These are phyloP conservation scores for Drosophila rellima DNA, from an alignment of 2,888 invertebrate species.

Conservation along the genomic window DNA sequence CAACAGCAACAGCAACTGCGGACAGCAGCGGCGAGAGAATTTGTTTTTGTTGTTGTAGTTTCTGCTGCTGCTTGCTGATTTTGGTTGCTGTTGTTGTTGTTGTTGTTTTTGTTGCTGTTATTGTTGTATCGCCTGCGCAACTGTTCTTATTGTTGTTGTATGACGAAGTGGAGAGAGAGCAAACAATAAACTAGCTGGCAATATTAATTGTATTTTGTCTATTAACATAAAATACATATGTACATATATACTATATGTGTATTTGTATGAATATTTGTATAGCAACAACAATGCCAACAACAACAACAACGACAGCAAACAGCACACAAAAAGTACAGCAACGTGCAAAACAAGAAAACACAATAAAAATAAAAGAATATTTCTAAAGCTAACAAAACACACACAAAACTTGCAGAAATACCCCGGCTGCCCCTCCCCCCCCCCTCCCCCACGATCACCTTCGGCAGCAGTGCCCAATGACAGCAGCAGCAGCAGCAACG, in stretches of 20 bases:
- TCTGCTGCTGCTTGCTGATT: conserved; percentile 49
- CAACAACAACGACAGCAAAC: conserved; percentile 22
- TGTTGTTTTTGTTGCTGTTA: conserved; percentile 24
- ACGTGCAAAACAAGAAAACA: conserved; percentile 71
- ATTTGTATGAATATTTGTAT: conserved; percentile 52
- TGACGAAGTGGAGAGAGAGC: conserved; percentile 41
- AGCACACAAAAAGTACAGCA: conserved; percentile 71
- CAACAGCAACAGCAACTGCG: conserved; percentile 28
- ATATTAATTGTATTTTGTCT: conserved; percentile 78
- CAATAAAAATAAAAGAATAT: conserved; percentile 60
- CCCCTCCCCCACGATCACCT: neutral
- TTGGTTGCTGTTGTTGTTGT: conserved; percentile 29
- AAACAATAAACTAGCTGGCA: conserved; percentile 65
- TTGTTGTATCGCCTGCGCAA: conserved; percentile 56
- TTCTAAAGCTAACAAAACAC: conserved; percentile 80
- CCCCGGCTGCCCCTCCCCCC: conserved; percentile 50
- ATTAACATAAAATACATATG: conserved; percentile 73
- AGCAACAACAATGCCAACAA: conserved; percentile 35
- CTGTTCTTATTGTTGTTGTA: conserved; percentile 49
- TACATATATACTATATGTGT: conserved; percentile 12
- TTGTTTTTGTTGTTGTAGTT: conserved; percentile 44
- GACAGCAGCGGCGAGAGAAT: conserved; percentile 30
- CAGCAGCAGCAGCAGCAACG: conserved; percentile 53
- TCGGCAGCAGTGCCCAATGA: conserved; percentile 54
- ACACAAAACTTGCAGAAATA: conserved; percentile 80